A percentile compares a stretch with the other conserved stretches of the same genome.
Evolutionary conservation across 2,888 invertebrate genomes (phyloP).

Genomic region (Coremacera marginata): DNA sequence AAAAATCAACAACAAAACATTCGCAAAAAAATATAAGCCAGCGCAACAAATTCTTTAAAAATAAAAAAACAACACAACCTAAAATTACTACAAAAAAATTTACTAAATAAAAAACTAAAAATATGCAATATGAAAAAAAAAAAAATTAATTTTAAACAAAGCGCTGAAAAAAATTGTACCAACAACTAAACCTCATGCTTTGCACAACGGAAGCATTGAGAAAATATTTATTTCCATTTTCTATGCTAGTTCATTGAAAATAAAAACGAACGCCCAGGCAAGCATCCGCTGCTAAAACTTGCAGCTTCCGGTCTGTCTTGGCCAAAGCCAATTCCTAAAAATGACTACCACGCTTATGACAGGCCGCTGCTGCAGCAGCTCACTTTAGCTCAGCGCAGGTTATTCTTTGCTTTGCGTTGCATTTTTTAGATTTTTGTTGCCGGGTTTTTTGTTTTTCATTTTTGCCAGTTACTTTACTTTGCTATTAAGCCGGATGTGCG

Average conservation of each 20-base stretch:
- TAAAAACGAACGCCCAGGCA: slow-evolving; percentile 13
- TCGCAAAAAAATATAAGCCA: background rate
- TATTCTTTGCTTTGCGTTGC: slow-evolving; percentile 49
- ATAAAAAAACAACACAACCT: background rate
- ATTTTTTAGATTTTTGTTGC: background rate
- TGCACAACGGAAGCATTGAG: slow-evolving; percentile 17
- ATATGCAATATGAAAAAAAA: background rate
- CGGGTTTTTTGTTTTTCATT: background rate
- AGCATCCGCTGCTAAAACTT: slow-evolving; percentile 20
- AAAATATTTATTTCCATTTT: slow-evolving; percentile 20
- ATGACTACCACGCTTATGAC: slow-evolving; percentile 23
- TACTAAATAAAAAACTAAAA: background rate
- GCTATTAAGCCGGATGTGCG: slow-evolving; percentile 23
- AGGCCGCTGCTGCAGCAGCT: slow-evolving; percentile 7
- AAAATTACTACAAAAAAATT: too few species aligned
- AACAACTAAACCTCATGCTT: background rate
- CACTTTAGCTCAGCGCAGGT: slow-evolving; percentile 52
- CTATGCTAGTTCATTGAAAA: slow-evolving; percentile 1
- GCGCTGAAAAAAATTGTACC: slow-evolving; percentile 1
- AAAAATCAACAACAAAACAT: background rate
- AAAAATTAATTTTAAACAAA: background rate
- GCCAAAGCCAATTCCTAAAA: slow-evolving; percentile 17
- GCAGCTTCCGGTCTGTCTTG: slow-evolving; percentile 34
- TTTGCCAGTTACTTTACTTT: background rate
- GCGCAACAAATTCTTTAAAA: background rate